phyloP scores from a whole-genome alignment of 1,140 invertebrate genomes.

The Sinonovacula constricta region DNA sequence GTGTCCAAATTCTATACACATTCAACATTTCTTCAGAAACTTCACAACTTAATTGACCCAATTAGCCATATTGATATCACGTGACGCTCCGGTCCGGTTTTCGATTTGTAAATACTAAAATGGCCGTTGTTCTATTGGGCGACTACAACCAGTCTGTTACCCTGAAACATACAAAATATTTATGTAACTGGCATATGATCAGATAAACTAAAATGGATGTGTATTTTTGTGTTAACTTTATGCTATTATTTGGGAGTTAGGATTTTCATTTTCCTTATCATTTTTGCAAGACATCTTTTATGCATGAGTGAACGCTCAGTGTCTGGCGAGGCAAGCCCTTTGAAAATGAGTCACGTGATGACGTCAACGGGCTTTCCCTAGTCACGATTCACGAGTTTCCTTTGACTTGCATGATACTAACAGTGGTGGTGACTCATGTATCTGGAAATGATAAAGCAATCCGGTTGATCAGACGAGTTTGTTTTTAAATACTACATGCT shows the following conservation, averaged over 20 bases:
- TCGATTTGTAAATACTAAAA: background rate
- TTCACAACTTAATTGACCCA: background rate
- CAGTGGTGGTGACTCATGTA: background rate
- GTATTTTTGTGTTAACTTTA: no score
- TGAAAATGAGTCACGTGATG: constrained; percentile 56
- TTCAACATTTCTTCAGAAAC: background rate
- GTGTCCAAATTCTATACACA: no score
- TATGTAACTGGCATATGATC: no score
- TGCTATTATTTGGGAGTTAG: no score
- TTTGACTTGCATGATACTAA: background rate
- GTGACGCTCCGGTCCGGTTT: background rate
- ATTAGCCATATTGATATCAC: constrained; percentile 4
- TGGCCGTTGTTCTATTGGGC: background rate
- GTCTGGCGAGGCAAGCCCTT: constrained; percentile 49
- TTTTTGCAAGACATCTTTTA: constrained; percentile 10
- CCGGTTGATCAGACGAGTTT: no score
- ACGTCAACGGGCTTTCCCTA: constrained; percentile 69
- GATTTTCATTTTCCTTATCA: no score
- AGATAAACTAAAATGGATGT: no score
- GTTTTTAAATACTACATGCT: no score
- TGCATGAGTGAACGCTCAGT: background rate
- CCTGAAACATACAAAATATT: background rate
- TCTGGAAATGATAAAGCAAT: no score
- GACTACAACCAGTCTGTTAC: background rate
- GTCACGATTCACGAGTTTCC: constrained; percentile 38